phyloP scores from a whole-genome alignment of 2,797 vertebrate genomes.

The Rhynchonycteris naso region DNA sequence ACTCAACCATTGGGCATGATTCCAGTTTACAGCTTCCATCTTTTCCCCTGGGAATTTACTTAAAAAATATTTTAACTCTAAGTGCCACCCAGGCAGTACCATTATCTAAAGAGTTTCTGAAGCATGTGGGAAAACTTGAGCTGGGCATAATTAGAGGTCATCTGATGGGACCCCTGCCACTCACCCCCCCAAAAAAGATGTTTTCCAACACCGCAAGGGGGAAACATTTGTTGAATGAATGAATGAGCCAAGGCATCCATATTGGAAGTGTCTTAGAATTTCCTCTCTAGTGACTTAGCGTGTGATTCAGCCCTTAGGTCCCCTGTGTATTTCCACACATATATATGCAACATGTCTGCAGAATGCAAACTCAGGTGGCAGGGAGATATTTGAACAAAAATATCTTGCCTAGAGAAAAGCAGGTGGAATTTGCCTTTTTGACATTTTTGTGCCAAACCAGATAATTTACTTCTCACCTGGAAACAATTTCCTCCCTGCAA shows the following conservation, averaged over 20 bases:
- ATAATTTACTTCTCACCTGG: constrained; percentile 65
- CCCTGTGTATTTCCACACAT: neutral
- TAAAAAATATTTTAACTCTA: constrained; percentile 17
- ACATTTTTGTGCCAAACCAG: constrained; percentile 57
- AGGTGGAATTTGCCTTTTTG: constrained; percentile 73
- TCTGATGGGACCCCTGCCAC: neutral
- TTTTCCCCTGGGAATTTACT: neutral
- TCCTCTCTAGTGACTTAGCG: neutral
- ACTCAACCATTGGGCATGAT: neutral
- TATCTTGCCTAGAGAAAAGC: constrained; percentile 64
- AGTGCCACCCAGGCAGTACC: neutral
- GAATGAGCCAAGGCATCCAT: neutral
- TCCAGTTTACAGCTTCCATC: neutral
- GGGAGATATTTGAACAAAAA: constrained; percentile 62
- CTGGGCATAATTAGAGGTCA: neutral
- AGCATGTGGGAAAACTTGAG: constrained; percentile 4
- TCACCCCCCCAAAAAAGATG: neutral
- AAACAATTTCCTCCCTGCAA: constrained; percentile 68
- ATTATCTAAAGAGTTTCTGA: neutral
- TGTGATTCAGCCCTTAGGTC: neutral
- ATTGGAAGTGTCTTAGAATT: constrained; percentile 2
- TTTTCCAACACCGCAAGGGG: neutral
- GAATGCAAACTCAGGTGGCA: constrained; percentile 48
- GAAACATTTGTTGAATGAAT: neutral
- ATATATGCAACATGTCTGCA: neutral